Base-by-base conservation (phyloP, 30 jellyfish, hydroid and myxozoan species). In the Aurelia sp. region DNA sequence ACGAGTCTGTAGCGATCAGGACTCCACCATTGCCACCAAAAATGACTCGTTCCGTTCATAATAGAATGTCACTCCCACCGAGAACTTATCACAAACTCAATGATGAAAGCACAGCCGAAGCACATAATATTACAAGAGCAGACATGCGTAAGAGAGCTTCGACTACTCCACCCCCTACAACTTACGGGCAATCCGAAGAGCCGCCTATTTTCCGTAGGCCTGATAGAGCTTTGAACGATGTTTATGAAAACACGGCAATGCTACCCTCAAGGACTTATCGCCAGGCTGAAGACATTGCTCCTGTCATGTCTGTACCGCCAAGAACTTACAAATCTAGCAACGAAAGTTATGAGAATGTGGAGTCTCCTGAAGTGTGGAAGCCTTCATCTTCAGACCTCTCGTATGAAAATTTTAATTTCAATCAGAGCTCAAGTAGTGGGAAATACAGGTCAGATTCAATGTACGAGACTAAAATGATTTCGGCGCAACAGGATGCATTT, bases 231-330 rank as follows among this genome's bases (percentile, higher is more conserved):
- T 27, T 18, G 4, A 0, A 4, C 15, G 55, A 30, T 17, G 78
- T 17, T 16, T 22, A 67, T 58, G 63, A 70, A 15, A 70, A 40
- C 17, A 16, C 15, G 21, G 3, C 35, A 27, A 70, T n/a, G 9
- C 5, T 70, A 22, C 81, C 81, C 0, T 27, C 81, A 51, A 82
- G 85, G 41, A 82, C 92, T 18, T 82, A 82, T 70, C 92, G 86
- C 20, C 18, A 61, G 10, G 3, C 53, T 40, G 88, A 13, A 13
- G 58, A 19, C 18, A n/a, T 70, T 70, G 38, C 63, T 70, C 31
- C 82, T 0, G 57, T 41, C n/a, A 24, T 51, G 64, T 30, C 81
- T 10, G 81, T 82, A 16, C 92, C 85, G 8, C 86, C 92, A 27
- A 70, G 84, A 72, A 72, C 93, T 13, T 84, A 84, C 82, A 44